Percentiles rank a stretch among this genome's conserved stretches.
Conservation (phyloP, 2,113 vertebrate genomes). For the Dinomys branickii region DNA sequence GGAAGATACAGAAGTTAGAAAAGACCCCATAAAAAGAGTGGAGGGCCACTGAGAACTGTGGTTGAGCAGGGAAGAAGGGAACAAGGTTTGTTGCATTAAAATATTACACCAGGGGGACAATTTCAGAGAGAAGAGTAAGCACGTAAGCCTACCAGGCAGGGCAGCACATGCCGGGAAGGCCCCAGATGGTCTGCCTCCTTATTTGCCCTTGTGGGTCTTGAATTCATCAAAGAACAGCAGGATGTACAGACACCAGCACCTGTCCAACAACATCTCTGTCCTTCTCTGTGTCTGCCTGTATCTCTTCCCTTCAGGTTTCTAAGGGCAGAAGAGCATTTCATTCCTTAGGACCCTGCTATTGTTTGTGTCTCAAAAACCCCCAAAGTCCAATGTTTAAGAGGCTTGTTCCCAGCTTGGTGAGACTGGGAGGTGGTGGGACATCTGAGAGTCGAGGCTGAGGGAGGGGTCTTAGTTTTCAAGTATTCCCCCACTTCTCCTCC, state of each 20-base stretch:
- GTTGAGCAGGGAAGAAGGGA: not conserved
- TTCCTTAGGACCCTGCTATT: not conserved
- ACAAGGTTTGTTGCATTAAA: not conserved
- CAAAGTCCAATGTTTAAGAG: not conserved
- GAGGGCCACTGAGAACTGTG: not conserved
- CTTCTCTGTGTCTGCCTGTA: not conserved
- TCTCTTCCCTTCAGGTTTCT: not conserved
- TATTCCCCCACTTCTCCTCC: fast-evolving
- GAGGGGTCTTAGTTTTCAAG: not conserved
- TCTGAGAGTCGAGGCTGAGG: not conserved
- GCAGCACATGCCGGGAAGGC: not conserved
- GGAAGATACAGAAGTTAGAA: not conserved
- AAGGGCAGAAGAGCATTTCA: not conserved
- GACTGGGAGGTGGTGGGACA: not conserved
- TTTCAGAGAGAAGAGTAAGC: not conserved
- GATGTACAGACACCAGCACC: not conserved
- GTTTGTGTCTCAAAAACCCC: not conserved
- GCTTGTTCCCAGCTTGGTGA: not conserved
- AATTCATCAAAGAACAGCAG: not conserved
- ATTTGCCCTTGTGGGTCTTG: not conserved
- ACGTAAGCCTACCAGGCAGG: not conserved
- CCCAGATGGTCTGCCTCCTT: not conserved
- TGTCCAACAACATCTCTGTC: not conserved
- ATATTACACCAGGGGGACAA: not conserved
- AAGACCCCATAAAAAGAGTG: not conserved